These are phyloP conservation scores for Callipepla squamata DNA, from an alignment of 2,113 vertebrate genomes.

Conservation along the genomic window DNA sequence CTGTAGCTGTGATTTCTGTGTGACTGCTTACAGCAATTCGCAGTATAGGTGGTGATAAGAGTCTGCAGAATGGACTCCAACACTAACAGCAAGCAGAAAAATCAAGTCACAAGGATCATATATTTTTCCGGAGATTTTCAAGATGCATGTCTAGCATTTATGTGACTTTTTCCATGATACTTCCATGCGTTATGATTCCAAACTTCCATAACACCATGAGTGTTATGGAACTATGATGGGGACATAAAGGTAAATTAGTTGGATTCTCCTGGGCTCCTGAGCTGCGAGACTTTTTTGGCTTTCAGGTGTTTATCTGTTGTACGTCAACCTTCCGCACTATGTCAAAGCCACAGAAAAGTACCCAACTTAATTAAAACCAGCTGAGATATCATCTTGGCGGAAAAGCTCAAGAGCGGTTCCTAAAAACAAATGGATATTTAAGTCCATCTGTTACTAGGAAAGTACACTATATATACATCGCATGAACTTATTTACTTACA, in stretches of 20 bases:
- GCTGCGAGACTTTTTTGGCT: background rate
- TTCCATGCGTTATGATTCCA: background rate
- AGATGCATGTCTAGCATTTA: background rate
- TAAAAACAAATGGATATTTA: background rate
- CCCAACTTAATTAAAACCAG: background rate
- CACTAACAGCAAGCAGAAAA: background rate
- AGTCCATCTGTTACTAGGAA: background rate
- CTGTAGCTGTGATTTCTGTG: background rate
- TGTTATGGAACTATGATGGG: background rate
- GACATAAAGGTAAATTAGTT: background rate
- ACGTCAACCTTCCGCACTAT: background rate
- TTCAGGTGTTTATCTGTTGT: background rate
- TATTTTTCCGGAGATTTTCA: background rate
- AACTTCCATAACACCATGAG: background rate
- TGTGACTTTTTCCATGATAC: background rate
- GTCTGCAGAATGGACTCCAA: background rate
- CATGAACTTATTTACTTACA: no score
- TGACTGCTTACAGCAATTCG: background rate
- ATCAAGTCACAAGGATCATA: fast-evolving
- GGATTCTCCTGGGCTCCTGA: background rate
- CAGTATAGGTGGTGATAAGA: background rate
- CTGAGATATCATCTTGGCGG: background rate
- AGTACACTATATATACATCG: background rate
- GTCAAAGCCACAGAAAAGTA: background rate
- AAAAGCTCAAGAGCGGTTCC: background rate